Base-by-base conservation (phyloP, 2,797 vertebrate species). In the Myotis planiceps region DNA sequence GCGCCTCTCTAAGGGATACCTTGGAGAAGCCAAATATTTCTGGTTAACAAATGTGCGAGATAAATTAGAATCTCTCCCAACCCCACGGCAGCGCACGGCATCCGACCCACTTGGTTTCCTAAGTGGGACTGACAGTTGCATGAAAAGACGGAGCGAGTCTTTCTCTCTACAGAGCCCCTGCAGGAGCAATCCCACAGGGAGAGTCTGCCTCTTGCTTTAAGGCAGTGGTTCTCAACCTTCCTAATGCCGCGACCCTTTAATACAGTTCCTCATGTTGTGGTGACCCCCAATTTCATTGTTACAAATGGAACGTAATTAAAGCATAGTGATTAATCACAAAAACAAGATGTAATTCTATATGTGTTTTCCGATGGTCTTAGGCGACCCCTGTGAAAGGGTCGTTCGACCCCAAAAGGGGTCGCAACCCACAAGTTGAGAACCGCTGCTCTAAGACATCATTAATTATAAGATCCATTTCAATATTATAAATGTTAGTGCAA, bases 1-100 rank as follows among this genome's bases (percentile, higher is more conserved):
- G 18, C 3, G 25, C 7, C 92, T 96, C 98, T 97, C 94, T 96
- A 51, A 93, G 95, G 96, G 98, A 83, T 91, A 89, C 88, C 88
- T 84, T 94, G 96, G 97, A 80, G 97, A 95, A 58, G 88, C 88
- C 97, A 96, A 96, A 95, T 96, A 96, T 97, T 97, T 96, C 86
- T 97, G 96, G 90, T 95, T 97, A 68, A 6, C 94, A 97, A 92
- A 97, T 34, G 85, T 94, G 97, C 98, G 96, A 98, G 97, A 97
- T 97, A 98, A 98, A 98, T 98, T 96, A 97, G 90, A 92, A 95
- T 96, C 88, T 93, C 91, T 96, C 95, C 97, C 96, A 95, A 76
- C 90, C 97, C 97, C 95, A 96, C 10, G 65, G 68, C 74, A 86
- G 45, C 66, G 15, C 51, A 18, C 74, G 92, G 76, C 82, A 71